Evolutionary conservation across 2,888 invertebrate species (phyloP), one percentile per base, ranked within the genome.

Genomic region (Hirtodrosophila alboralis): DNA sequence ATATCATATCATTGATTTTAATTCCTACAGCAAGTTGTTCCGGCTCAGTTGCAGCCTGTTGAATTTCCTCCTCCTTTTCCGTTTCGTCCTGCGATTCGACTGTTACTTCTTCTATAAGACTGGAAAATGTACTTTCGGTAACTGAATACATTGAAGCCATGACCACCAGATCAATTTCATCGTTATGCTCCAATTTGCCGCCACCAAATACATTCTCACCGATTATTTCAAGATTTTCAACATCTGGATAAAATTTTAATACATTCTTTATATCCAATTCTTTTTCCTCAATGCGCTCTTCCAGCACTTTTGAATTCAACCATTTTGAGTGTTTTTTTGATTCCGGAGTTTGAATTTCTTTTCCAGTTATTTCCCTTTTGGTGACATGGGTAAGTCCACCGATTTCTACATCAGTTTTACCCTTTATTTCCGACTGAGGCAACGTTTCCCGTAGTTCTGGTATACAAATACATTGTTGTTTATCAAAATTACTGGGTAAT

Each of bases 171-270:
- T 72, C 16, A 7, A 85, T 69, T 0, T 80, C 36, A 0, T 60
- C 36, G 9, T 62, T 27, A 7, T 59, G 74, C 14, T 37, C 6
- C 0, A 16, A 0, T 1, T 23, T 4, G 0, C 1, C 4, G 1
- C 4, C 1, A 6, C 8, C 36, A 14, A 18, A 2, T 4, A 45
- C 0, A 18, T 41, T 34, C 1, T 4, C 47, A 7, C 86, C 88
- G 3, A 89, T 56, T 3, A 88, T 51, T 34, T 89, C 74, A 13
- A 88, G 62, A 1, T 76, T 44, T 3, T 75, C 70, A 10, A 83
- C 58, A 13, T 86, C 70, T 1, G 88, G 88, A 64, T 64, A 89
- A 51, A 57, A 84, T 8, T 83, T 54, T 4, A 88, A 34, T 0
- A 89, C 79, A 0, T 75, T 74, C 23, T 68, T 63, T 4, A 88